Evolutionary conservation across 2,113 vertebrate genomes (phyloP), one percentile per base, ranked within the genome.

Genomic region (Salvelinus fontinalis): DNA sequence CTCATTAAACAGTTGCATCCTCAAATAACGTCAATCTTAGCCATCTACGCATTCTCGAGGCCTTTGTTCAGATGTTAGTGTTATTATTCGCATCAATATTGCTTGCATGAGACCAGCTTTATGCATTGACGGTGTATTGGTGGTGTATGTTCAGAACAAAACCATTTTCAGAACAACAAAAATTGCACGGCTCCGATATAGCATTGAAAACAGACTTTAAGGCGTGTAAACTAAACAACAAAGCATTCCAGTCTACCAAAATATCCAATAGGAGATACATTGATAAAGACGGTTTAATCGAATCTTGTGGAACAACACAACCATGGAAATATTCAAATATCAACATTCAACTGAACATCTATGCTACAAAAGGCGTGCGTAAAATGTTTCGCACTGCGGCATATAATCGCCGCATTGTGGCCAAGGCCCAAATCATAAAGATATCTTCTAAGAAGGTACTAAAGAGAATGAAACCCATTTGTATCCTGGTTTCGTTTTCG

Each of bases 371-470:
- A 44, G 24, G 29, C 13, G 77, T 60, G 77, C 81, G 77, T 81
- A 79, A 29, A 81, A 66, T 57, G 64, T 60, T 91, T 91, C 89
- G 90, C 91, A 92, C 69, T 92, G 91, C 91, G 89, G 85, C 87
- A 91, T 76, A 27, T 26, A 80, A 75, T 80, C 76, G 75, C 65
- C 59, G 71, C 71, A 64, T 83, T 71, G 59, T 65, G 74, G 83
- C 75, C 62, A 73, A 69, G 75, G 78, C 67, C 86, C 4, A 18
- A 49, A 81, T 70, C 76, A 27, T 69, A 83, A 74, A 66, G 54
- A 57, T 13, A 68, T 34, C 26, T 20, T 20, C 4, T 62, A 20
- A 62, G 54, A 20, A 57, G 18, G 59, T 62, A 7, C n/a, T 62
- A 62, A 7, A 62, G n/a, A 3, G 59, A n/a, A 62, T 22, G n/a